phyloP scores from a whole-genome alignment of 1,140 invertebrate genomes.

The Drosophila melanica region DNA sequence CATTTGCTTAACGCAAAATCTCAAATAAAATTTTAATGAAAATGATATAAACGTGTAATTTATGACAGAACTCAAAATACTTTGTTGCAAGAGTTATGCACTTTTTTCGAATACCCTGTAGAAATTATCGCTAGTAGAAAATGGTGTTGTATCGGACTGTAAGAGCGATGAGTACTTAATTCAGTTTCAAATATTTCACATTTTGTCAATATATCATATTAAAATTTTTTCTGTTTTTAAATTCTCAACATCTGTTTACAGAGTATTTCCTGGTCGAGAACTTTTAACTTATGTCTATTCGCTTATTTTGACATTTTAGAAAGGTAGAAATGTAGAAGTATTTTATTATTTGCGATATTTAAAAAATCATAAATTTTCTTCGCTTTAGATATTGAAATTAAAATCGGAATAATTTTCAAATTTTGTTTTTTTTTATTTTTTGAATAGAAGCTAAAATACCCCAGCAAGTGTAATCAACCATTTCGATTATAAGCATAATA shows the following conservation, averaged over 20 bases:
- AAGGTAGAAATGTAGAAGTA: too few species aligned
- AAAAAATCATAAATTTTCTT: too few species aligned
- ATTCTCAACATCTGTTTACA: background rate
- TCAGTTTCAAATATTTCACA: too few species aligned
- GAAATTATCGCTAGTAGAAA: background rate
- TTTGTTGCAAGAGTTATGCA: slow-evolving; percentile 22
- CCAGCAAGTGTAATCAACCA: background rate
- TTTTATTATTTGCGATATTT: too few species aligned
- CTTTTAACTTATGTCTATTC: background rate
- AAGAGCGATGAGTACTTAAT: background rate
- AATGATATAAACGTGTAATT: slow-evolving; percentile 24
- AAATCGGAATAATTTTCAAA: too few species aligned
- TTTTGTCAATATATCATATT: background rate
- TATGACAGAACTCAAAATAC: slow-evolving; percentile 18
- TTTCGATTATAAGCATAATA: background rate
- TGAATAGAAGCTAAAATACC: background rate
- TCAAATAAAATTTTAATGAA: slow-evolving; percentile 12
- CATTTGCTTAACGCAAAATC: background rate
- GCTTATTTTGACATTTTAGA: background rate
- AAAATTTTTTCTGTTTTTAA: too few species aligned
- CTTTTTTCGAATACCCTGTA: background rate
- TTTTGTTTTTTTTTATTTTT: background rate
- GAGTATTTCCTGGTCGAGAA: background rate
- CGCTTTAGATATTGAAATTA: too few species aligned
- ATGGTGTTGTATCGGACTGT: background rate